Evolutionary conservation across 2,113 vertebrate genomes (phyloP), one percentile per base, ranked within the genome.

Genomic region (Diglossa brunneiventris): DNA sequence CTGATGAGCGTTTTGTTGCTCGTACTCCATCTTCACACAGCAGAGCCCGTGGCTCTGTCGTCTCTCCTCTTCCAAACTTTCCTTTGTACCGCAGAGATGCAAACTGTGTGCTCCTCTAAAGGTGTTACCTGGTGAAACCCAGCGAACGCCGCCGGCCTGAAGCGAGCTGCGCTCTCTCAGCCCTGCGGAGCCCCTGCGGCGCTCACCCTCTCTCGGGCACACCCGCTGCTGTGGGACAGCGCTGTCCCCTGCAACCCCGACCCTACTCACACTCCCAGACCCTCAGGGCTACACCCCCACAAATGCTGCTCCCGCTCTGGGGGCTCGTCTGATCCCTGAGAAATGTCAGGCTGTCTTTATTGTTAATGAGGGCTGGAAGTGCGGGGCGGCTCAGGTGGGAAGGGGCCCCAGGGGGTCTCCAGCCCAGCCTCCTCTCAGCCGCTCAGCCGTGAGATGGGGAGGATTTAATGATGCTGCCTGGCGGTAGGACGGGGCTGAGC

Each of bases 261-360:
- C 52, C 69, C 28, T 52, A 2, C 56, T 61, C 0, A 0, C 39
- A 9, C 37, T 76, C 17, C 39, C 67, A n/a, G n/a, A 39, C 31
- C 31, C 47, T 46, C 7, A 22, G 0, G 0, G 33, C 58, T 85
- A 15, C 82, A 46, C 61, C 44, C 55, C 53, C 37, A 1, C 42
- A 24, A 41, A 47, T 3, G 10, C 77, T 13, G 26, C 47, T 44
- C 5, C 35, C 0, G 0, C 69, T 63, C 15, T 0, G 6, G 11
- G 20, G 83, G 44, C 44, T 74, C 20, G 31, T 86, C 50, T 78
- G 27, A 52, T 50, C 91, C 44, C 2, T 6, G 5, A 21, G 79
- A 41, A 64, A 46, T 13, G 23, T 10, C 62, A 41, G 0, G n/a
- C 46, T 84, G 70, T 33, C 77, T 78, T 76, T 55, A n/a, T 55